phyloP scores from a whole-genome alignment of 2,113 vertebrate species.

The Syrrhaptes paradoxus region DNA sequence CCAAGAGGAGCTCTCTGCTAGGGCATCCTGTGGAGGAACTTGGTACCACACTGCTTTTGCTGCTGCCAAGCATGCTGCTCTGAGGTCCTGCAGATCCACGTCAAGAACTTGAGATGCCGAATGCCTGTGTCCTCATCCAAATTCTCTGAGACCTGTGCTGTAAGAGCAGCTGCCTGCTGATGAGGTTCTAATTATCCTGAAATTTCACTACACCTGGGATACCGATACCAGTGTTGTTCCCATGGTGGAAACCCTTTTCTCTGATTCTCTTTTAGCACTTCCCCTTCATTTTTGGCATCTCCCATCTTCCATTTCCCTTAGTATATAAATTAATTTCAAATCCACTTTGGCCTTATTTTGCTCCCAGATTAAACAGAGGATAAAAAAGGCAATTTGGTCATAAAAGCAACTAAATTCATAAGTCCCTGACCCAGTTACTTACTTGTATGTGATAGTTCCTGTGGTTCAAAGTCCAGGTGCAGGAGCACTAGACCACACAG shows the following conservation, averaged over 20 bases:
- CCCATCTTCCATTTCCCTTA: not conserved
- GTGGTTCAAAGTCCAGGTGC: not conserved
- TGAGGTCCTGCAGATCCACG: not conserved
- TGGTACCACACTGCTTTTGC: accelerated
- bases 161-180: not conserved
- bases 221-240: not conserved
- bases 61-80: not conserved
- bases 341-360: not conserved
- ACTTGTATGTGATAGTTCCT: not conserved
- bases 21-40: not conserved
- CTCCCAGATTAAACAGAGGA: not conserved
- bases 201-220: not conserved
- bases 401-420: not conserved
- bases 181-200: not conserved
- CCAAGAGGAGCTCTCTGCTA: not conserved
- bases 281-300: not conserved
- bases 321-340: not conserved
- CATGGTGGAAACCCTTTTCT: not conserved
- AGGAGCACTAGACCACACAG: not conserved
- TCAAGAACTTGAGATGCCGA: not conserved
- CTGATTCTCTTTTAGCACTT: not conserved
- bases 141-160: not conserved
- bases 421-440: not conserved
- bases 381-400: not conserved
- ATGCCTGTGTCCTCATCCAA: not conserved